Percentiles rank a stretch among this genome's conserved stretches.
Evolutionary conservation across 1,140 invertebrate genomes (phyloP).

Genomic region (Andrena cerasifolii): DNA sequence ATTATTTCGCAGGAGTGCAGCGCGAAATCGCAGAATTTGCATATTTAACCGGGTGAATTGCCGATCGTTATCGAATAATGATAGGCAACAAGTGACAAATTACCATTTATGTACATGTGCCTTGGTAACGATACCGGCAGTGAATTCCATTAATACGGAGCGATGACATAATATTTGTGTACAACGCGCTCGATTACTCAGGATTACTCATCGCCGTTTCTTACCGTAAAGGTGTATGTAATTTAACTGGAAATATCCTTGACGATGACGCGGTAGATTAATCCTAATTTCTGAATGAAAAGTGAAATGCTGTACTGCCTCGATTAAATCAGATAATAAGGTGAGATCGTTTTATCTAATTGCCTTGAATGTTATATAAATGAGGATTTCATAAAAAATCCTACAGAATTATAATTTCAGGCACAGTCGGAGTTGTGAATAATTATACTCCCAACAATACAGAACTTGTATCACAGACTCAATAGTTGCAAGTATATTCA

Average conservation of each 20-base stretch:
- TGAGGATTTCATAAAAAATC: too few species aligned
- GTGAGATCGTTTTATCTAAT: too few species aligned
- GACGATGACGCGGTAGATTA: not conserved
- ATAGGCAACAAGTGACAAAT: not conserved
- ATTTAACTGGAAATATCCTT: constrained; percentile 5
- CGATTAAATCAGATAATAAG: too few species aligned
- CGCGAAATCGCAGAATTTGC: too few species aligned
- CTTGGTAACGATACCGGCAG: not conserved
- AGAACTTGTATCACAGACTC: too few species aligned
- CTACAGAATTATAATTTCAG: too few species aligned
- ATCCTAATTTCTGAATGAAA: not conserved
- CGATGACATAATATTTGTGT: constrained; percentile 50
- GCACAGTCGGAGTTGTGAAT: too few species aligned
- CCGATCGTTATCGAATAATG: not conserved
- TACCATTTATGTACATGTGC: constrained; percentile 14
- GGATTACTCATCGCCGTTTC: constrained; percentile 5
- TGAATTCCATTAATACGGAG: not conserved
- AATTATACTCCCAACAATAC: too few species aligned
- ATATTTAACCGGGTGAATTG: not conserved
- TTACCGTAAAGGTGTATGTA: constrained; percentile 5
- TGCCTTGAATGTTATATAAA: too few species aligned
- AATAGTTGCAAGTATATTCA: too few species aligned
- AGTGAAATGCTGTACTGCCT: too few species aligned
- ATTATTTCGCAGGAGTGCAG: too few species aligned
- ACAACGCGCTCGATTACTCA: constrained; percentile 20